Conservation (phyloP, 1,140 invertebrate genomes). For the Ceratina japonica region DNA sequence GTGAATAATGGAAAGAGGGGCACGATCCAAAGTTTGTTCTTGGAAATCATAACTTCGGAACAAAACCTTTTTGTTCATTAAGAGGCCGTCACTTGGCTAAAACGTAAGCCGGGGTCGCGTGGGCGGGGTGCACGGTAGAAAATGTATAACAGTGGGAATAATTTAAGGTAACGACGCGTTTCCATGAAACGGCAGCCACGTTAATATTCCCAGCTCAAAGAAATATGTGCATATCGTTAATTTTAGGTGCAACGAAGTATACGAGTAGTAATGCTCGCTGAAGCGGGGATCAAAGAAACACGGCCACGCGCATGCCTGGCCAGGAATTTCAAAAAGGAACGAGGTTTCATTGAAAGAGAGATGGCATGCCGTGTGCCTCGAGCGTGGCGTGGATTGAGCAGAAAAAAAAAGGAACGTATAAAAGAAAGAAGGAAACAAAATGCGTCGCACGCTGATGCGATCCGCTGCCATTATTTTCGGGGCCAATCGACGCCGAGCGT, state of each 20-base stretch:
- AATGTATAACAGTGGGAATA: conserved; percentile 19
- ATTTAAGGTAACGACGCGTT: conserved; percentile 27
- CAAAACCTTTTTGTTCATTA: conserved; percentile 16
- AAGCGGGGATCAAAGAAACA: conserved; percentile 46
- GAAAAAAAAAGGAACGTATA: neutral
- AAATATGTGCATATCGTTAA: conserved; percentile 45
- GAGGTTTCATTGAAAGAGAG: conserved; percentile 32
- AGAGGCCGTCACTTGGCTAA: neutral
- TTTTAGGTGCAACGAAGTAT: conserved; percentile 36
- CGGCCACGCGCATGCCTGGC: conserved; percentile 8
- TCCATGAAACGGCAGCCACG: conserved; percentile 28
- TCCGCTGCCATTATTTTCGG: neutral
- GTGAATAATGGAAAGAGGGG: neutral
- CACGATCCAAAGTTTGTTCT: neutral
- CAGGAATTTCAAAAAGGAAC: conserved; percentile 36
- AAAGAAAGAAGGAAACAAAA: neutral
- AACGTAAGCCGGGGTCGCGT: neutral
- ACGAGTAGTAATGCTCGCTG: conserved; percentile 38
- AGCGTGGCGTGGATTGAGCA: neutral
- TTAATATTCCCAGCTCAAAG: conserved; percentile 39
- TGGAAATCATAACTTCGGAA: neutral
- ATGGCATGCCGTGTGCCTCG: neutral
- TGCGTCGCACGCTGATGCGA: neutral
- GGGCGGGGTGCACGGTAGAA: neutral
- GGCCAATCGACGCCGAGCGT: neutral